phyloP scores from a whole-genome alignment of 2,797 vertebrate genomes.

The Takifugu ocellatus region DNA sequence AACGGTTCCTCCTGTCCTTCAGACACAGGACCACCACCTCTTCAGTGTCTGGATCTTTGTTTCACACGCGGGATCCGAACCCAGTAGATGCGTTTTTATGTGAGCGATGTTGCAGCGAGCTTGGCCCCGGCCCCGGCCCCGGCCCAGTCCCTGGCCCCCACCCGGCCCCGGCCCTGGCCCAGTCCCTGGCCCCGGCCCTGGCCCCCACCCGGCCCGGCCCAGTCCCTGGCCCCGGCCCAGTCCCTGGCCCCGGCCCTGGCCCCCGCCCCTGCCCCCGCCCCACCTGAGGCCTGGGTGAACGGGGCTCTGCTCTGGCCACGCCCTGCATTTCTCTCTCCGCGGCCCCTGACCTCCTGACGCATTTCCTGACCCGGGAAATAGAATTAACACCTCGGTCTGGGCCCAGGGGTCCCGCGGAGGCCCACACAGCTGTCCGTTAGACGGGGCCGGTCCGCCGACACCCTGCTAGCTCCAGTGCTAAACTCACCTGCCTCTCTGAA shows the following conservation, averaged over 20 bases:
- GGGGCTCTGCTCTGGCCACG: conserved; percentile 35
- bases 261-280: too few relatives aligned
- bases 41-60: neutral
- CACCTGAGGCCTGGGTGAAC: conserved; percentile 33
- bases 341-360: conserved; percentile 71
- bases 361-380: conserved; percentile 81
- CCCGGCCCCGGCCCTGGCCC: conserved; percentile 7
- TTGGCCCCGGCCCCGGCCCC: conserved; percentile 28
- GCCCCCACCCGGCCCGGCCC: too few relatives aligned
- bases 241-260: conserved; percentile 6
- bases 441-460: conserved; percentile 32
- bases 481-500: too few relatives aligned
- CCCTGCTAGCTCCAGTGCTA: conserved; percentile 21
- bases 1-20: conserved; percentile 3
- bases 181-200: too few relatives aligned
- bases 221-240: neutral
- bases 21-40: neutral
- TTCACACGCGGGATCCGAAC: conserved; percentile 37
- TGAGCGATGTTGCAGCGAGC: conserved; percentile 46
- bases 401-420: conserved; percentile 52
- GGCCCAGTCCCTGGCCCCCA: conserved; percentile 10
- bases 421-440: conserved; percentile 64
- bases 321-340: conserved; percentile 57
- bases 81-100: conserved; percentile 53
- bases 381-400: conserved; percentile 77